Base-by-base conservation (phyloP, 1,140 invertebrate genomes). In the Pseudomyrmex concolor region DNA sequence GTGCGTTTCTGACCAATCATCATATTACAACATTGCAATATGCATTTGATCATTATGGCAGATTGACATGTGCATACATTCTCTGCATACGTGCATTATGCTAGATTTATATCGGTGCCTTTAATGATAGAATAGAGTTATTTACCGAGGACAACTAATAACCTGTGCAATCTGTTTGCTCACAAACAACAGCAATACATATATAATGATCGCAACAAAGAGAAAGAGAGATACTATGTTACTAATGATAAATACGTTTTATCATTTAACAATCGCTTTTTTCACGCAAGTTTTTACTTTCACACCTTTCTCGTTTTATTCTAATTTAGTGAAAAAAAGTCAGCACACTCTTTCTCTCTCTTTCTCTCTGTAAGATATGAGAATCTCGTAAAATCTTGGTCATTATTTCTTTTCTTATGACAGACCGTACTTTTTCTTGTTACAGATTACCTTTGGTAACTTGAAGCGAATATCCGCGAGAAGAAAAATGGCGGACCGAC, bases 401-500 rank as follows among this genome's bases (percentile, higher is more conserved):
- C 13, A 45, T 13, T 34, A 45, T 25, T 10, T 66, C 15, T 45
- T 48, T 22, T 10, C 4, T 70, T 13, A 5, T 2, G 19, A 76
- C 15, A 59, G 10, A 60, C 7, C 48, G 2, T n/a, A 22, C 7
- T 70, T n/a, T 63, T 63, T 66, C 15, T 74, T 84, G 1, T 90
- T 86, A 19, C 83, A 91, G 90, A 85, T 84, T 66, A 82, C 13
- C 51, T 71, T 54, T 55, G 60, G 63, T n/a, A 64, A 62, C n/a
- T 64, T 66, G 70, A 86, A 67, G 71, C 34, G 64, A 17, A 68
- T 19, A 80, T 81, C 84, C 34, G 34, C 34, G 34, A 34, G 80
- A 72, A 15, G 34, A 55, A 25, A 89, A 64, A 94, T 94, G 94
- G 91, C 91, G 59, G 91, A 93, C 51, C 86, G 90, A 77, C 90